These are phyloP conservation scores for Macroglossus sobrinus DNA, from an alignment of 2,113 vertebrate species.

Conservation along the genomic window DNA sequence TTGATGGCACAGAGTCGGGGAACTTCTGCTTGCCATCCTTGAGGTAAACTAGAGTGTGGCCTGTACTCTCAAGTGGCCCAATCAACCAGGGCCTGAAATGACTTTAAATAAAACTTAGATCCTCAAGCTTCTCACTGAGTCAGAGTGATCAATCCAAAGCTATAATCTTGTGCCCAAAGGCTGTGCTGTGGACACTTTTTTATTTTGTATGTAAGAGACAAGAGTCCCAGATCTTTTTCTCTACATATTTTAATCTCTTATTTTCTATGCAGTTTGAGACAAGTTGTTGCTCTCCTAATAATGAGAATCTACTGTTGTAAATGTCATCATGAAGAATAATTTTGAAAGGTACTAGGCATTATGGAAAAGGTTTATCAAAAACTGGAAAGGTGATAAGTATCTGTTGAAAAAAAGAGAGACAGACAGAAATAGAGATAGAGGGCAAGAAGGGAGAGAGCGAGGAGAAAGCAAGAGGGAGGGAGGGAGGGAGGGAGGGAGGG, in stretches of 20 bases:
- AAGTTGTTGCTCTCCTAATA: background rate
- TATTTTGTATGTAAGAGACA: background rate
- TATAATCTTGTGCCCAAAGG: background rate
- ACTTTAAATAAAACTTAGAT: background rate
- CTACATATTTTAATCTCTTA: background rate
- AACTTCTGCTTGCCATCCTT: background rate
- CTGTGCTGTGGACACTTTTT: background rate
- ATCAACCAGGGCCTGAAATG: background rate
- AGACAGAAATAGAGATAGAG: background rate
- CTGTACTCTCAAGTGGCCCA: background rate
- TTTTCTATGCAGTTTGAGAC: background rate
- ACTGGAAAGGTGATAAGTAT: constrained; percentile 13
- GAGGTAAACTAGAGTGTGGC: background rate
- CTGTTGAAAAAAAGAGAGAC: background rate
- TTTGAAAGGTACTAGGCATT: constrained; percentile 16
- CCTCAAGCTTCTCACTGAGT: background rate
- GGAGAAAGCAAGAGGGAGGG: background rate
- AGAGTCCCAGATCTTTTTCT: background rate
- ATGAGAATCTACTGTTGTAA: background rate
- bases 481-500: background rate
- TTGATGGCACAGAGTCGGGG: background rate
- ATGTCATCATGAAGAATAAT: background rate
- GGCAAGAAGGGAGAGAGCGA: background rate
- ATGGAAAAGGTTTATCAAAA: background rate
- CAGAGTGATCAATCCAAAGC: background rate